Base-by-base conservation (phyloP, 1,140 invertebrate species). In the Ceratitis capitata region DNA sequence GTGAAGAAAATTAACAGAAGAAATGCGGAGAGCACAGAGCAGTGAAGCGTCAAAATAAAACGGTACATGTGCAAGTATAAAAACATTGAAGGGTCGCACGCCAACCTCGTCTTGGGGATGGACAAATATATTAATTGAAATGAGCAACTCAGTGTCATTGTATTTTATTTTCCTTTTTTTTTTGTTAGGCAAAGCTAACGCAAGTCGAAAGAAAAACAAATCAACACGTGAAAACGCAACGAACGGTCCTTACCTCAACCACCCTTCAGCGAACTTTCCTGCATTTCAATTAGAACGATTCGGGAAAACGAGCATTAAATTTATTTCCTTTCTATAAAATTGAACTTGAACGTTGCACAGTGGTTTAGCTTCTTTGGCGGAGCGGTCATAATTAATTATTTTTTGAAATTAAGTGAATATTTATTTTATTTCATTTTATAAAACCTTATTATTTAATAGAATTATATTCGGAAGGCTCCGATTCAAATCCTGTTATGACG, bases 91-190 rank as follows among this genome's bases (percentile, higher is more conserved):
- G 23, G 7, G 39, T 1, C 42, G 39, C 10, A 1, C 7, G 23
- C 19, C n/a, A 78, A 45, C 23, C 10, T 32, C 29, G 1, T 10
- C 19, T 7, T 3, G n/a, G 23, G 58, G 42, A 45, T 26, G 39
- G 42, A 78, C 39, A 78, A 78, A 78, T 78, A n/a, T 45, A 78
- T 78, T 78, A 78, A 78, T 78, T 78, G 69, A 78, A 78, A 78
- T 26, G 29, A 61, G n/a, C n/a, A 61, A 61, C 19, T 45, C 39
- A 78, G 23, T 23, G 4, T 19, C n/a, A 35, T 42, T 39, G 16
- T n/a, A 19, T 56, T 56, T 19, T 39, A 10, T 32, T 61, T 32
- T 3, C 32, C 19, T 56, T 19, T 64, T 69, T 64, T 64, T 5
- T 35, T 19, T 39, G 69, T 45, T 47, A 4, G 7, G 39, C 23